A percentile compares a stretch with the other conserved stretches of the same genome.
These are phyloP conservation scores for Zapornia atra DNA, from an alignment of 2,113 vertebrate genomes.

Conservation along the genomic window DNA sequence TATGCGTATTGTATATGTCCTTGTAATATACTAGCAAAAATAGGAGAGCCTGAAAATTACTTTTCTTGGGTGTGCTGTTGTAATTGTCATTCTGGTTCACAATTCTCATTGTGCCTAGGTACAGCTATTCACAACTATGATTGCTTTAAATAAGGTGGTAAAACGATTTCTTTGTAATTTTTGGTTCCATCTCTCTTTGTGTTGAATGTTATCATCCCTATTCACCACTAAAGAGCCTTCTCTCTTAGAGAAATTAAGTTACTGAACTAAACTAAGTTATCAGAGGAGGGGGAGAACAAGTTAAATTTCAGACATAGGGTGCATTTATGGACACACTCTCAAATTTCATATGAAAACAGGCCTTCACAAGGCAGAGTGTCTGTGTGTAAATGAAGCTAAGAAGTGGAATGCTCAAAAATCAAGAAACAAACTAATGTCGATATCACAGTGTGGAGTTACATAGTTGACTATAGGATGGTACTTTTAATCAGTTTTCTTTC, in stretches of 20 bases:
- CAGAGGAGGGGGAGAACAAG: background rate
- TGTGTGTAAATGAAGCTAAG: background rate
- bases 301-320: background rate
- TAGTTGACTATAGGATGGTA: background rate
- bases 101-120: background rate
- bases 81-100: background rate
- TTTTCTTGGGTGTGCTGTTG: background rate
- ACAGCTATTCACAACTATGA: background rate
- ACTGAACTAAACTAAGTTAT: background rate
- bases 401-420: background rate
- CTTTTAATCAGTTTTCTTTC: background rate
- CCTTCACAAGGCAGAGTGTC: background rate
- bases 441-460: background rate
- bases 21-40: background rate
- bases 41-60: background rate
- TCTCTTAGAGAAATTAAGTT: background rate
- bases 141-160: slow-evolving; percentile 7
- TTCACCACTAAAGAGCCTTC: background rate
- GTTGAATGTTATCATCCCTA: background rate
- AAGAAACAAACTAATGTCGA: background rate
- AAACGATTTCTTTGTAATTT: background rate
- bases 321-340: background rate
- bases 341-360: background rate
- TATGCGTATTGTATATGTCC: background rate
- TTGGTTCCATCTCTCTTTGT: background rate